Evolutionary conservation across 2,888 invertebrate species (phyloP), one percentile per base, ranked within the genome.

Genomic region (Lepetodrilus schrolli): DNA sequence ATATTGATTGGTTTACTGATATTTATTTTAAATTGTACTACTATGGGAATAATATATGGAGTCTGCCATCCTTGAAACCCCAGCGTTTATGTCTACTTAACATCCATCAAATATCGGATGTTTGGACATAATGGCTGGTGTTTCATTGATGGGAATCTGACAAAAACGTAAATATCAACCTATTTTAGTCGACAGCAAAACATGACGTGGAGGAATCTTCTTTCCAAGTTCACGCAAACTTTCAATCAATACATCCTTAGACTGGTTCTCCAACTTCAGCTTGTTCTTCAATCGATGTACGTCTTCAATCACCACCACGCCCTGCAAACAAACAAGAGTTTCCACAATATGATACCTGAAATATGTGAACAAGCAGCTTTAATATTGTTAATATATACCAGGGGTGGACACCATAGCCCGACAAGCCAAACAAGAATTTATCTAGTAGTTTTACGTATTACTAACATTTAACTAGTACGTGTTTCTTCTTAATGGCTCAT

Each of bases 241-340:
- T 4, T 82, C 74, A 0, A 87, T 36, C 51, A 87, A 78, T 17
- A 84, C 81, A 49, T 81, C 75, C 48, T 77, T 80, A 8, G 82
- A 75, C 66, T 86, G 83, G 30, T 80, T 83, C 38, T 82, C 74
- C 20, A 87, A 70, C 43, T 80, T 78, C n/a, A 88, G 80, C 30
- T 81, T 79, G n/a, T 83, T 79, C 77, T 88, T 87, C 36, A 82
- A 74, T 49, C 82, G 77, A 30, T 80, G 68, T 30, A 88, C 84
- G 20, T 87, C 87, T 73, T 88, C 87, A 4, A 88, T 78, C 2
- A 88, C 86, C n/a, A 88, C 87, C 30, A 88, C 88, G 65, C 88
- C 84, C 88, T 88, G 74, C 0, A 74, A 71, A 69, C 13, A 66
- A 66, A 20, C 5, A 43, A 51, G 2, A 47, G n/a, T n/a, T 13